phyloP scores from a whole-genome alignment of 2,888 invertebrate genomes.

The Cetonia aurata region DNA sequence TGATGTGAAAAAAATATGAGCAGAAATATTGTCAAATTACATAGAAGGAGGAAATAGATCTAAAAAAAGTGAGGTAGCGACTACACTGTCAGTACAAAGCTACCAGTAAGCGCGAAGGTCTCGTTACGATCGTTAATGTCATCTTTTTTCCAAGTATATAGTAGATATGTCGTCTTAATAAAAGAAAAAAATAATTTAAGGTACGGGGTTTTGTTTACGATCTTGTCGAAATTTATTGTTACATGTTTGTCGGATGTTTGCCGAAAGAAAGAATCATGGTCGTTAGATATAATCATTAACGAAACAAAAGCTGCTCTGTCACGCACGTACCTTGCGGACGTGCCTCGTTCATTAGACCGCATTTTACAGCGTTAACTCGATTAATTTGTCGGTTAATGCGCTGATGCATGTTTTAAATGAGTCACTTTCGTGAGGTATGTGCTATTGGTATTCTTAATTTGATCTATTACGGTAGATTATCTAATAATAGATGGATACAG shows the following conservation, averaged over 20 bases:
- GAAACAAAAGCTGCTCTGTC: constrained; percentile 44
- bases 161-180: not conserved
- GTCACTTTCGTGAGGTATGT: constrained; percentile 9
- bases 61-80: not conserved
- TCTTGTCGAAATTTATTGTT: constrained; percentile 37
- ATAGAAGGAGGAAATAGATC: too few relatives aligned
- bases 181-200: constrained; percentile 10
- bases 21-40: too few relatives aligned
- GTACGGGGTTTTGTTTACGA: constrained; percentile 28
- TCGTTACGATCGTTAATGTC: too few relatives aligned
- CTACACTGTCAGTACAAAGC: not conserved
- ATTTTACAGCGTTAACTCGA: constrained; percentile 36
- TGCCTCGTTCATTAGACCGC: constrained; percentile 39
- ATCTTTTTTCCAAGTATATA: too few relatives aligned
- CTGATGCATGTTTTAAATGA: constrained; percentile 39
- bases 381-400: constrained; percentile 40
- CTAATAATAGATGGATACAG: constrained; percentile 12
- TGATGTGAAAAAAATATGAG: too few relatives aligned
- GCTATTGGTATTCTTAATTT: constrained; percentile 18
- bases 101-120: too few relatives aligned
- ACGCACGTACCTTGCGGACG: constrained; percentile 43
- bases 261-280: constrained; percentile 38
- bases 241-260: constrained; percentile 34
- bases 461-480: constrained; percentile 22
- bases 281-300: constrained; percentile 41